Conservation (phyloP, 2,888 invertebrate species). For the Gastracanthus pulcherrimus region DNA sequence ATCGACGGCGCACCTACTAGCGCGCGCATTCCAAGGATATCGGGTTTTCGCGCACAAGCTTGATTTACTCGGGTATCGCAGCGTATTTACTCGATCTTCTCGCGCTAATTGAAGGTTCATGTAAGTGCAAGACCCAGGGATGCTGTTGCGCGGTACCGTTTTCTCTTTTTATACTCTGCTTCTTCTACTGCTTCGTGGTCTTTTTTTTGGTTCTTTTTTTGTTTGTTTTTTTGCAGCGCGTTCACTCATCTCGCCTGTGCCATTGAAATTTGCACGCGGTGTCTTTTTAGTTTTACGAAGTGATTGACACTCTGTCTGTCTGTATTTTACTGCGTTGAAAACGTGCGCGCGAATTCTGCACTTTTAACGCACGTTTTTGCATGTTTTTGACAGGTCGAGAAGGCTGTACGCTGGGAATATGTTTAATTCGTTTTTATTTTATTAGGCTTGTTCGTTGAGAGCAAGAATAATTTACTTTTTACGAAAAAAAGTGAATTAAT, state of each 20-base stretch:
- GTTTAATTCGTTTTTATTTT: not conserved
- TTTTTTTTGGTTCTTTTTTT: not conserved
- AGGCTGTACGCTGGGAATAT: not conserved
- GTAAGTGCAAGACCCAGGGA: constrained; percentile 45
- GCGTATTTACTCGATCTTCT: not conserved
- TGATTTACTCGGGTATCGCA: constrained; percentile 45
- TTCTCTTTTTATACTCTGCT: not conserved
- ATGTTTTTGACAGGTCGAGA: not conserved
- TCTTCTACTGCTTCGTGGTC: not conserved
- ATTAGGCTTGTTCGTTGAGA: not conserved
- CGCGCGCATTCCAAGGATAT: constrained; percentile 57
- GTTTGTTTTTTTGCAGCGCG: not conserved
- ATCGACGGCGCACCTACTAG: constrained; percentile 37
- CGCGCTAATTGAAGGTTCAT: constrained; percentile 58
- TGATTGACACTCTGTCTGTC: not conserved
- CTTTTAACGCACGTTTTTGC: not conserved
- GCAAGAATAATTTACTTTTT: not conserved
- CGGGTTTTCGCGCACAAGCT: constrained; percentile 56
- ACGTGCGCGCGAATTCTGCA: not conserved
- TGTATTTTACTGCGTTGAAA: not conserved
- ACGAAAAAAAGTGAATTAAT: too few relatives aligned
- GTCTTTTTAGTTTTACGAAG: not conserved
- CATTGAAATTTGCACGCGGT: constrained; percentile 26
- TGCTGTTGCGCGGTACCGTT: not conserved
- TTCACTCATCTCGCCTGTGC: not conserved